Evolutionary conservation across 2,113 vertebrate species (phyloP).

Genomic region (Crotalus horridus): DNA sequence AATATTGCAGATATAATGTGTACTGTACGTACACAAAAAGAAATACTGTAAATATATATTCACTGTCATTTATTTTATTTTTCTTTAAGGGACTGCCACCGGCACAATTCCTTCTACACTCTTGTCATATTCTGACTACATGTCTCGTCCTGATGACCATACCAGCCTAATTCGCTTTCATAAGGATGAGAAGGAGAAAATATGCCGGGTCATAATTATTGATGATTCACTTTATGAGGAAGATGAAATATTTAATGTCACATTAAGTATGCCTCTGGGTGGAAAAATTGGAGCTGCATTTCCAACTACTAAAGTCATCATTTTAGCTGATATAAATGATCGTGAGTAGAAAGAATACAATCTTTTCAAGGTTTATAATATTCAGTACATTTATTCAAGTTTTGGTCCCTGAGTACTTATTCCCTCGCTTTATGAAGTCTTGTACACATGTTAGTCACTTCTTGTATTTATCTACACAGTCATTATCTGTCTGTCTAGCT

Average conservation of each 20-base stretch:
- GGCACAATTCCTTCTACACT: constrained; percentile 76
- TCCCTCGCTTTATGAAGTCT: not conserved
- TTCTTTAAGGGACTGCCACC: constrained; percentile 70
- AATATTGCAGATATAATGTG: not conserved
- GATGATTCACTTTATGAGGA: constrained; percentile 85
- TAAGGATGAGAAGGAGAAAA: constrained; percentile 78
- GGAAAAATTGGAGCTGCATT: constrained; percentile 74
- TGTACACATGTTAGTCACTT: not conserved
- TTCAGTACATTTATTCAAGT: not conserved
- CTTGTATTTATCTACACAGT: not conserved
- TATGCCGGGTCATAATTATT: constrained; percentile 78
- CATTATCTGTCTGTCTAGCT: not conserved
- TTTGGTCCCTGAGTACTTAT: not conserved
- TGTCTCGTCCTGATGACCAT: constrained; percentile 81
- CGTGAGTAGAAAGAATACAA: constrained; percentile 68
- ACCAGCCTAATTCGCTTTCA: constrained; percentile 79
- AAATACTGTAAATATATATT: not conserved
- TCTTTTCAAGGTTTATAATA: not conserved
- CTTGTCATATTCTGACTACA: constrained; percentile 81
- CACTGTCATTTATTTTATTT: not conserved
- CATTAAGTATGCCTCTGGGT: constrained; percentile 79
- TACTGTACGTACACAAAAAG: not conserved
- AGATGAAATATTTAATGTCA: constrained; percentile 82
- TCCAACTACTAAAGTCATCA: constrained; percentile 71
- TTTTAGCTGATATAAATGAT: constrained; percentile 79